Conservation (phyloP, 2,797 vertebrate species). For the Chelidonichthys spinosus region DNA sequence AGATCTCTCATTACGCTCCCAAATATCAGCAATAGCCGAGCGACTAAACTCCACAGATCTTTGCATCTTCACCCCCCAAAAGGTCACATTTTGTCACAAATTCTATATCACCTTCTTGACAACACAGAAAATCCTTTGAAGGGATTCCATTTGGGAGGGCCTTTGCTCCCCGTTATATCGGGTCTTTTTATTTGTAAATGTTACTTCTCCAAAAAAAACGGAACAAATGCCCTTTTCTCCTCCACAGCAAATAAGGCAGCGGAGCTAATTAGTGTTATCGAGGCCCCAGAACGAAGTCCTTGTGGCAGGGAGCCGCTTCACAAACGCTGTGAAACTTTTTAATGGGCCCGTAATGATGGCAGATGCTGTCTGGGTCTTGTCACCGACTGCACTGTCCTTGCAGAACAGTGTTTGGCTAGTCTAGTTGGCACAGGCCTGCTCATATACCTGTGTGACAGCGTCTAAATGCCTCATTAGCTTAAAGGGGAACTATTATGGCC, state of each 20-base stretch:
- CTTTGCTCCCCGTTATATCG: constrained; percentile 1
- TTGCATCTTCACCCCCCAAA: not conserved
- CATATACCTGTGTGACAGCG: constrained; percentile 60
- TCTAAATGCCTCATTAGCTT: constrained; percentile 74
- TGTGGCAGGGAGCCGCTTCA: constrained; percentile 39
- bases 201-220: constrained; percentile 33
- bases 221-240: constrained; percentile 9
- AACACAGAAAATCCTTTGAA: constrained; percentile 13
- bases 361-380: constrained; percentile 62
- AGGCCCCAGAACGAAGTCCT: constrained; percentile 42
- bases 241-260: constrained; percentile 36
- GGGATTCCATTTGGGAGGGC: not conserved
- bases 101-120: not conserved
- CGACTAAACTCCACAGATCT: not conserved
- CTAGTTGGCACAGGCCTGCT: constrained; percentile 43
- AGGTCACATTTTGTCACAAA: constrained; percentile 15
- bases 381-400: constrained; percentile 46
- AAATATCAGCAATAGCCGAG: not conserved
- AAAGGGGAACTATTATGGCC: constrained; percentile 33
- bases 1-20: constrained; percentile 1
- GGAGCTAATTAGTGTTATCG: constrained; percentile 60
- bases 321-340: constrained; percentile 63
- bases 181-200: constrained; percentile 27
- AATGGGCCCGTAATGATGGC: constrained; percentile 74
- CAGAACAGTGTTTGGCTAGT: constrained; percentile 45